Base-by-base conservation (phyloP, 1,140 invertebrate genomes). In the Telenomus remus region DNA sequence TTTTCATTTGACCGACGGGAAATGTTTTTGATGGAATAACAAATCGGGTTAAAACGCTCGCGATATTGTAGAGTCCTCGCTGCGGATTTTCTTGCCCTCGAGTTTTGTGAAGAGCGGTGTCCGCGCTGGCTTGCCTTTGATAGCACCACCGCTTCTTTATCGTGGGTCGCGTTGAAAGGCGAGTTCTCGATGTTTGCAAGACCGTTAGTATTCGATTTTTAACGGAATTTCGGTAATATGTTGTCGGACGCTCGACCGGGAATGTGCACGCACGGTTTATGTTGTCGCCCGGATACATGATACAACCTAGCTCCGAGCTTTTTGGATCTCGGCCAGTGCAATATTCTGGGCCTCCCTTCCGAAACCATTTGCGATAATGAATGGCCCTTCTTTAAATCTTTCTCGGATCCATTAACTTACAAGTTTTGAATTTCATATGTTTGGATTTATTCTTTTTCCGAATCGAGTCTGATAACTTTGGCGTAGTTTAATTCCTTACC, bases 111-210 rank as follows among this genome's bases (percentile, higher is more conserved):
- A 60, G 56, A 61, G 27, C 19, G 27, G 15, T 55, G 19, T 46
- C 69, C n/a, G n/a, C n/a, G n/a, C 19, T 27, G n/a, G 19, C 59
- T 65, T 64, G 53, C 43, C 70, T 73, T 73, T 73, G 61, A 73
- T 48, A 65, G 35, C 33, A 19, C 61, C 4, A 49, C 63, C 53
- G 47, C 46, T 71, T 53, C 44, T 64, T 63, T 57, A 71, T 63
- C 68, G 39, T 14, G 35, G 42, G 33, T 27, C 50, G 14, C 12
- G 42, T n/a, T 51, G 49, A 65, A 72, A 65, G 37, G 19, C 19
- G 47, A 53, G 35, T 65, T 72, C 64, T 59, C 61, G 49, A 59
- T 42, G 61, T 65, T 60, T 65, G 43, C 27, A 15, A 63, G 19
- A 48, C 34, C 50, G 53, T 39, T 44, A 46, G 51, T 47, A 71